Base-by-base conservation (phyloP, 2,888 invertebrate species). In the Emmelina monodactyla region DNA sequence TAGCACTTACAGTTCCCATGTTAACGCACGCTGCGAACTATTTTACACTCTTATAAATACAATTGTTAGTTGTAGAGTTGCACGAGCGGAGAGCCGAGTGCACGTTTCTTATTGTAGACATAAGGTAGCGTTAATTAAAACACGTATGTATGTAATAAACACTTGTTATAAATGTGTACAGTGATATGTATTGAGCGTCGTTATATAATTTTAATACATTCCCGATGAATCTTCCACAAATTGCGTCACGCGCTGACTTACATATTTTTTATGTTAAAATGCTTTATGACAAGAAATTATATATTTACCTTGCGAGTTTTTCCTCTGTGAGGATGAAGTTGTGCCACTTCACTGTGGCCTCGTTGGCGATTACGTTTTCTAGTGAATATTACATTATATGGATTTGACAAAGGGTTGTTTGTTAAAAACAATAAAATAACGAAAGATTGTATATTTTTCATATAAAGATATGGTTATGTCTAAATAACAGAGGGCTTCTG, bases 121-220 rank as follows among this genome's bases (percentile, higher is more conserved):
- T n/a, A n/a, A n/a, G n/a, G n/a, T n/a, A n/a, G n/a, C n/a, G n/a
- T n/a, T n/a, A n/a, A n/a, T n/a, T n/a, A n/a, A n/a, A n/a, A n/a
- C n/a, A n/a, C n/a, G n/a, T n/a, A n/a, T n/a, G n/a, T n/a, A n/a
- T n/a, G n/a, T n/a, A n/a, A n/a, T n/a, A n/a, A n/a, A n/a, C n/a
- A n/a, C n/a, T n/a, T n/a, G n/a, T n/a, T n/a, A n/a, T n/a, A n/a
- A n/a, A n/a, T n/a, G n/a, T n/a, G n/a, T n/a, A n/a, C n/a, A n/a
- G n/a, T n/a, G n/a, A n/a, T n/a, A n/a, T n/a, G n/a, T n/a, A n/a
- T n/a, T n/a, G n/a, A n/a, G n/a, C n/a, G n/a, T n/a, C n/a, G n/a
- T n/a, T n/a, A n/a, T n/a, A 50, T 47, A 47, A 56, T 53, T 58
- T 44, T 50, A 56, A 66, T 65, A 72, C 75, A 76, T 76, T 76